Conservation (phyloP, 1,140 invertebrate genomes). For the Mizuhopecten yessoensis region DNA sequence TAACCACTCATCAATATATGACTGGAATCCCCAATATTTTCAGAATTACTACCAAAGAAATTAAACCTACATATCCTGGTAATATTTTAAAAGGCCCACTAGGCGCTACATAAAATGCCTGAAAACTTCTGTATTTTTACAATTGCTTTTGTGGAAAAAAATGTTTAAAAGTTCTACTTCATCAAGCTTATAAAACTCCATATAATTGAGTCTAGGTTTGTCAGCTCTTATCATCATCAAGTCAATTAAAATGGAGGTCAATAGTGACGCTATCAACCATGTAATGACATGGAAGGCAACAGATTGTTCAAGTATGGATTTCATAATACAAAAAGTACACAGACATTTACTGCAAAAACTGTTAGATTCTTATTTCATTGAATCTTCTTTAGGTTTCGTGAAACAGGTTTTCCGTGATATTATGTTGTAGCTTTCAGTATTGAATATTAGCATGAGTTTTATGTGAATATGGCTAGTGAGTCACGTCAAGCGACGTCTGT, state of each 20-base stretch:
- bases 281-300: background rate
- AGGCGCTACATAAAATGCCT: too few species aligned
- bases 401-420: slow-evolving; percentile 12
- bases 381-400: background rate
- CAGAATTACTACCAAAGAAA: too few species aligned
- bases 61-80: too few species aligned
- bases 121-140: too few species aligned
- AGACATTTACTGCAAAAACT: background rate
- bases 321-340: background rate
- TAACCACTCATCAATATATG: too few species aligned
- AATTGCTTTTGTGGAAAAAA: too few species aligned
- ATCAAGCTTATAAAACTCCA: too few species aligned
- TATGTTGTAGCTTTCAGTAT: background rate
- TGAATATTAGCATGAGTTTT: background rate
- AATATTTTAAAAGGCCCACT: too few species aligned
- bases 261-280: background rate
- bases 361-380: slow-evolving; percentile 22
- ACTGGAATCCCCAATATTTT: too few species aligned
- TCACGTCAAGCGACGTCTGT: background rate
- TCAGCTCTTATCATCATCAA: background rate
- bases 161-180: too few species aligned
- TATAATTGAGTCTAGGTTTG: too few species aligned
- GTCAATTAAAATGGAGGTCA: background rate
- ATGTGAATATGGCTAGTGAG: background rate
- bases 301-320: slow-evolving; percentile 28